phyloP scores from a whole-genome alignment of 1,140 invertebrate genomes.

The Atta cephalotes region DNA sequence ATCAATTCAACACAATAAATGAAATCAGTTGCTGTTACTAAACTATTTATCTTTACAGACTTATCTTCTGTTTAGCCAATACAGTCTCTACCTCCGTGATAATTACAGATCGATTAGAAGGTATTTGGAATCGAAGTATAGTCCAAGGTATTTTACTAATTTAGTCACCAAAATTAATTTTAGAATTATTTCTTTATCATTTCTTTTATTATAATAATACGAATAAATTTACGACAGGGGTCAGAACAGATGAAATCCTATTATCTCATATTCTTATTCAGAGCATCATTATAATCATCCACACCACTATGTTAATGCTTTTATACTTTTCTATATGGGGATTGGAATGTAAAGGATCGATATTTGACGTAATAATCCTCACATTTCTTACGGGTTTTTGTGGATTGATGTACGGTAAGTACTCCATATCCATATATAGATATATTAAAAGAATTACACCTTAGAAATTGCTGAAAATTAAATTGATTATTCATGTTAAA shows the following conservation, averaged over 20 bases:
- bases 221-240: constrained; percentile 83
- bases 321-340: constrained; percentile 88
- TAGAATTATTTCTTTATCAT: neutral
- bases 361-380: constrained; percentile 86
- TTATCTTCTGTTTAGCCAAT: constrained; percentile 93
- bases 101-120: constrained; percentile 93
- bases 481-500: neutral
- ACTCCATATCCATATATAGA: neutral
- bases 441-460: neutral
- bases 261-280: constrained; percentile 93
- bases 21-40: neutral
- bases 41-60: constrained; percentile 85
- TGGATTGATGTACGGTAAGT: constrained; percentile 91
- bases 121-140: constrained; percentile 91
- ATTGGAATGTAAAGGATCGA: constrained; percentile 88
- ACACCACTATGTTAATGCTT: constrained; percentile 88
- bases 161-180: neutral
- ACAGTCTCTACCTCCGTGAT: constrained; percentile 92
- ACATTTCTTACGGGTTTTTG: constrained; percentile 88
- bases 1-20: neutral
- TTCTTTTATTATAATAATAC: neutral
- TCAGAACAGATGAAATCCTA: constrained; percentile 89
- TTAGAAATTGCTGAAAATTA: neutral
- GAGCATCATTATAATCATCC: constrained; percentile 90
- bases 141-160: constrained; percentile 88